Evolutionary conservation across 2,797 vertebrate species (phyloP).

Genomic region (Valencia hispanica): DNA sequence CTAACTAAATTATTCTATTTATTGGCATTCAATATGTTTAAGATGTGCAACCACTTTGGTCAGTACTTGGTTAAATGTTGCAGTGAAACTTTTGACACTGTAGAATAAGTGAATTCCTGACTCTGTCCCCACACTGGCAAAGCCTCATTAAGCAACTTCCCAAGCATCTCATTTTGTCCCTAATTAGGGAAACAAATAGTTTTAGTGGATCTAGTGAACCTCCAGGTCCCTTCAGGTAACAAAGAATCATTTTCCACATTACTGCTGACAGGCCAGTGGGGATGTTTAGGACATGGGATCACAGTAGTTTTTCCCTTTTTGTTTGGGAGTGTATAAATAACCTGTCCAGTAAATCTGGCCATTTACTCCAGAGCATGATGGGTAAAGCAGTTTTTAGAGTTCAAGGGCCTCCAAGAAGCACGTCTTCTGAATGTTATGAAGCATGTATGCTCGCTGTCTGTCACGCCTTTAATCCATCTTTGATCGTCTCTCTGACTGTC

Average conservation of each 20-base stretch:
- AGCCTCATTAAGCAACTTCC: constrained; percentile 70
- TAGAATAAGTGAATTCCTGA: constrained; percentile 49
- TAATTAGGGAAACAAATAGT: constrained; percentile 68
- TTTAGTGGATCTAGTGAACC: constrained; percentile 60
- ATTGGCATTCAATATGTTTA: background rate
- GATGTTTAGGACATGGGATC: constrained; percentile 27
- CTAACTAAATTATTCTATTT: background rate
- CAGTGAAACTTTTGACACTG: constrained; percentile 26
- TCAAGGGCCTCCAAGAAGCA: constrained; percentile 42
- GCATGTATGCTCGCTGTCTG: constrained; percentile 42
- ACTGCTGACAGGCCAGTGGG: constrained; percentile 31
- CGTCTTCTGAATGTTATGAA: constrained; percentile 56
- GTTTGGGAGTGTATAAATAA: constrained; percentile 13
- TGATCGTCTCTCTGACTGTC: constrained; percentile 52
- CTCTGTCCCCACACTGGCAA: constrained; percentile 31
- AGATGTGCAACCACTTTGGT: background rate
- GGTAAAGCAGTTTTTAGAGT: constrained; percentile 38
- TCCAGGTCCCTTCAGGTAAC: constrained; percentile 49
- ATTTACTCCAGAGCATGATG: constrained; percentile 40
- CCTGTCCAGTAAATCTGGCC: constrained; percentile 36
- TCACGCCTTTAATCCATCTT: constrained; percentile 62
- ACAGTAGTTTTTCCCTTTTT: constrained; percentile 42
- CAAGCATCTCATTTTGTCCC: constrained; percentile 64
- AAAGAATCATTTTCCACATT: constrained; percentile 18
- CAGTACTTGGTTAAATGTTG: background rate